Evolutionary conservation across 2,888 invertebrate genomes (phyloP).

Genomic region (Sphinx pinastri): DNA sequence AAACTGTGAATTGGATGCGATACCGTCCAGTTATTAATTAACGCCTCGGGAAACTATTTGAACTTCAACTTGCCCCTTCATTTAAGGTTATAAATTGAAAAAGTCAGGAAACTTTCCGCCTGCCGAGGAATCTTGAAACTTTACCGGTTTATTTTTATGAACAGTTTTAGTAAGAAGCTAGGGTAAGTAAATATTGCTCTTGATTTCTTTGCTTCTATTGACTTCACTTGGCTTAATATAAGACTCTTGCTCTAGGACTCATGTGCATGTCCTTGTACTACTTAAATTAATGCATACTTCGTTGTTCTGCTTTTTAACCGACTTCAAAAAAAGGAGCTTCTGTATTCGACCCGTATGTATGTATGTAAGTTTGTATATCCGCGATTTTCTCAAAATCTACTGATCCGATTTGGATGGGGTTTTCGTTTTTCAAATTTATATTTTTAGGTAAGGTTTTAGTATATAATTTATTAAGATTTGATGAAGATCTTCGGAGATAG

Average conservation of each 20-base stretch:
- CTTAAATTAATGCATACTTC: too few species aligned
- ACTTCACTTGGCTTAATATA: background rate
- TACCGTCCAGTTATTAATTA: slow-evolving; percentile 16
- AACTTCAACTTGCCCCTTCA: slow-evolving; percentile 1
- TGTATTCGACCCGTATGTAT: too few species aligned
- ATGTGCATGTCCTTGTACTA: too few species aligned
- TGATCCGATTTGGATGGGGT: too few species aligned
- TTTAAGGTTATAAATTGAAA: slow-evolving; percentile 22
- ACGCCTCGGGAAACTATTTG: slow-evolving; percentile 13
- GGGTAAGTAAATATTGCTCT: background rate
- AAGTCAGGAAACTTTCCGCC: background rate
- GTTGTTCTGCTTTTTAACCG: too few species aligned
- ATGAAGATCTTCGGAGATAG: too few species aligned
- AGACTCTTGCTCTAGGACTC: background rate
- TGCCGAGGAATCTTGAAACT: slow-evolving; percentile 10
- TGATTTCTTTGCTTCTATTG: background rate
- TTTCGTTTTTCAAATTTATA: too few species aligned
- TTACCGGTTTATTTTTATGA: background rate
- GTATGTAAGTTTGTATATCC: too few species aligned
- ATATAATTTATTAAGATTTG: too few species aligned
- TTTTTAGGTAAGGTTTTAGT: too few species aligned
- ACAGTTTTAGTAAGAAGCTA: background rate
- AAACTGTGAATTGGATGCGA: background rate
- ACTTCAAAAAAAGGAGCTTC: too few species aligned
- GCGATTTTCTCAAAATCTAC: too few species aligned